A percentile compares a stretch with the other conserved stretches of the same genome.
Conservation (phyloP, 2,113 vertebrate species). For the Macroglossus sobrinus region DNA sequence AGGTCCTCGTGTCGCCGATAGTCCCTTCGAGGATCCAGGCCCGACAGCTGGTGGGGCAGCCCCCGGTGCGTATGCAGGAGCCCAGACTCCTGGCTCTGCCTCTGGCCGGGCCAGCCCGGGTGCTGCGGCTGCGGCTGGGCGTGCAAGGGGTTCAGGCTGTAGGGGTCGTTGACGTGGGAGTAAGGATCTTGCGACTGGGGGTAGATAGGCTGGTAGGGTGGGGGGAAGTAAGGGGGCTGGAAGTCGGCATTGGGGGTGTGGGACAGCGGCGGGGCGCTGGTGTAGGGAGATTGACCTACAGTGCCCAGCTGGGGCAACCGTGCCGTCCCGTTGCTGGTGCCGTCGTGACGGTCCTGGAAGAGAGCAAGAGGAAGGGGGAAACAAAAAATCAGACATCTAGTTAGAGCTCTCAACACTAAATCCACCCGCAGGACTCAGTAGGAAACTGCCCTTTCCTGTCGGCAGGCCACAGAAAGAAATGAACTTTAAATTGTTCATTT, state of each 20-base stretch:
- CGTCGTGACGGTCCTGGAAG: conserved; percentile 94
- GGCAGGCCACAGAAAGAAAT: not conserved
- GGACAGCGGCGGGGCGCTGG: conserved; percentile 95
- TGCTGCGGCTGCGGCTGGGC: conserved; percentile 96
- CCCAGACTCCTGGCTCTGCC: conserved; percentile 95
- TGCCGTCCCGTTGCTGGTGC: conserved; percentile 96
- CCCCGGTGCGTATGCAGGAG: conserved; percentile 96
- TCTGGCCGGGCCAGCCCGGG: conserved; percentile 97
- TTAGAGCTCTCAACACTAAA: not conserved
- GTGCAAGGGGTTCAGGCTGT: conserved; percentile 97
- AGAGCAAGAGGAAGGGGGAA: not conserved
- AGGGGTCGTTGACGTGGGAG: conserved; percentile 98
- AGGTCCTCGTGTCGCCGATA: conserved; percentile 96
- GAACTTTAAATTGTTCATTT: not conserved
- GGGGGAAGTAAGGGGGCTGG: conserved; percentile 96
- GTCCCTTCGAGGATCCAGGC: conserved; percentile 91
- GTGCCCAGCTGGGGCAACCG: conserved; percentile 96
- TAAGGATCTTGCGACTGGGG: conserved; percentile 99
- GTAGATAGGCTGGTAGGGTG: conserved; percentile 98
- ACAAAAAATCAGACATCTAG: conserved; percentile 60
- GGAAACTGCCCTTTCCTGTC: not conserved
- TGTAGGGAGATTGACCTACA: conserved; percentile 97
- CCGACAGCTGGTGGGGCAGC: conserved; percentile 95
- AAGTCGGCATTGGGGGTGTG: conserved; percentile 97
- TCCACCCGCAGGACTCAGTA: not conserved